A percentile compares a stretch with the other conserved stretches of the same genome.
phyloP scores from a whole-genome alignment of 2,888 invertebrate genomes.

The Iphiclides podalirius region DNA sequence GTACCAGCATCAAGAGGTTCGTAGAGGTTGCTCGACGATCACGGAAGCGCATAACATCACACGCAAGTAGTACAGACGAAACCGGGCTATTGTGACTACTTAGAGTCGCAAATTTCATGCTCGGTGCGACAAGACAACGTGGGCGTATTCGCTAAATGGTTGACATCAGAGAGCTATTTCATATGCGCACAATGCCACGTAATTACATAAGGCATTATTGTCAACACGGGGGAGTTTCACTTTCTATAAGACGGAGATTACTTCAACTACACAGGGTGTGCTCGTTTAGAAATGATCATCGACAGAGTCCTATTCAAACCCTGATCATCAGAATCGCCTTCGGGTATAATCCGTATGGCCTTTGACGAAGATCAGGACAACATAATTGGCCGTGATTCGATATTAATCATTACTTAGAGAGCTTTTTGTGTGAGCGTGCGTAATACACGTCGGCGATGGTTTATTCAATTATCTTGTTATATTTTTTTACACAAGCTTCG shows the following conservation, averaged over 20 bases:
- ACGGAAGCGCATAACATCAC: not conserved
- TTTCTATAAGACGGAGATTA: slow-evolving; percentile 52
- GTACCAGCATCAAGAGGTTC: no score
- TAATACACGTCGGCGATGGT: slow-evolving; percentile 22
- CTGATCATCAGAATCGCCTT: slow-evolving; percentile 28
- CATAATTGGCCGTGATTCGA: slow-evolving; percentile 47
- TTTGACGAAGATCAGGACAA: slow-evolving; percentile 29
- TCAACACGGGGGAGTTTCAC: slow-evolving; percentile 57
- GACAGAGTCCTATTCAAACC: slow-evolving; percentile 38
- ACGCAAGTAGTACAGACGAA: not conserved
- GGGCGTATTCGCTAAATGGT: slow-evolving; percentile 33
- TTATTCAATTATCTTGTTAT: not conserved
- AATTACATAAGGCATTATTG: slow-evolving; percentile 60
- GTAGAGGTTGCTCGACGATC: no score
- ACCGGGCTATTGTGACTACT: slow-evolving; percentile 1
- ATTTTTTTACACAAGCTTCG: not conserved
- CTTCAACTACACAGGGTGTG: slow-evolving; percentile 44
- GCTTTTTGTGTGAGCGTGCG: slow-evolving; percentile 33
- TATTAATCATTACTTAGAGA: slow-evolving; percentile 53
- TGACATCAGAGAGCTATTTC: slow-evolving; percentile 37
- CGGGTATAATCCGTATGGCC: slow-evolving; percentile 35
- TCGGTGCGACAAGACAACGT: slow-evolving; percentile 21
- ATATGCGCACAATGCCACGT: slow-evolving; percentile 49
- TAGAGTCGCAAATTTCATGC: slow-evolving; percentile 19
- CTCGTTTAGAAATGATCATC: slow-evolving; percentile 34